Base-by-base conservation (phyloP, 2,797 vertebrate genomes). In the Gymnoscopelus braueri region DNA sequence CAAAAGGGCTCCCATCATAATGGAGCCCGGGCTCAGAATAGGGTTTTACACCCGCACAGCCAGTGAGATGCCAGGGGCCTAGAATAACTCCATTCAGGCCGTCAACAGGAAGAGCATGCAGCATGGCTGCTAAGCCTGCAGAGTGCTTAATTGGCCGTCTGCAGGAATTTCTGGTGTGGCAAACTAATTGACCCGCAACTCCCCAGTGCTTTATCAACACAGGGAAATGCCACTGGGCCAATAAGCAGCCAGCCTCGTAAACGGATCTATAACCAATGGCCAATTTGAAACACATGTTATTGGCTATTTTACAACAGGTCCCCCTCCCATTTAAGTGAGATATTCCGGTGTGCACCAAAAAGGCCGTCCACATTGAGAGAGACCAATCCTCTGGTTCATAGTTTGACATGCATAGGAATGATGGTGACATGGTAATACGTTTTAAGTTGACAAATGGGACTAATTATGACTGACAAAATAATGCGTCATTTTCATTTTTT, bases 211-310 rank as follows among this genome's bases (percentile, higher is more conserved):
- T 93, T 88, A 94, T 94, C 91, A 91, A 93, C 90, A 88, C 83
- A 72, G 78, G 81, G 89, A 87, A 92, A 88, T 61, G 86, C 90
- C 91, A 92, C 90, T 83, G 87, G 91, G 87, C 87, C 82, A 86
- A 93, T 94, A 90, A 92, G 85, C 86, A 91, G 89, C 86, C 86
- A 79, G 88, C 72, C 93, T 94, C 87, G 89, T 95, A 93, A 95
- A 93, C 83, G 84, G 75, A 91, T 93, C 92, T 94, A 93, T 93
- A 93, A 94, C 91, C 87, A 91, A 92, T 89, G 91, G 91, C 80
- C 93, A 95, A 94, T 94, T 94, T 93, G 86, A 95, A 95, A 93
- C 93, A 94, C 79, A 92, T 93, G 92, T 90, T 90, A 91, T 88
- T 89, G 88, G 85, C 91, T 87, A 85, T 93, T 94, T 94, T 93